phyloP scores from a whole-genome alignment of 2,113 vertebrate genomes.

The Chamaea fasciata region DNA sequence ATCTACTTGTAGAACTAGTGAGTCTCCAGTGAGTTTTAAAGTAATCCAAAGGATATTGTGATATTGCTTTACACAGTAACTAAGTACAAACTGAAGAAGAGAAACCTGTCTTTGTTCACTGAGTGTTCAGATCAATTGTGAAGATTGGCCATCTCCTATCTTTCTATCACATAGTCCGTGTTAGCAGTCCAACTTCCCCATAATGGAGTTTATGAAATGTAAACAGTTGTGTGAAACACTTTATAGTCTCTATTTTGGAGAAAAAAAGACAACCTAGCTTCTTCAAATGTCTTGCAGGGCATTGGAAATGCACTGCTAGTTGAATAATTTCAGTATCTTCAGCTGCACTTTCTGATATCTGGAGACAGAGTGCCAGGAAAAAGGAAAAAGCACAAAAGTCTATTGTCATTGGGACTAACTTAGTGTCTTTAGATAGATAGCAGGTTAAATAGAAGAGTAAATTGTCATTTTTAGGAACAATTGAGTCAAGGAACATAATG shows the following conservation, averaged over 20 bases:
- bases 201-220: not conserved
- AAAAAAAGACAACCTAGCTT: not conserved
- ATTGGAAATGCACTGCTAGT: not conserved
- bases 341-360: not conserved
- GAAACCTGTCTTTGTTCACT: not conserved
- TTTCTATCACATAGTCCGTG: not conserved
- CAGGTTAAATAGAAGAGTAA: not conserved
- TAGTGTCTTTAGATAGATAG: not conserved
- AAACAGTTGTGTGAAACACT: not conserved
- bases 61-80: not conserved
- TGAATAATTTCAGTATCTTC: not conserved
- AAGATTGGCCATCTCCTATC: not conserved
- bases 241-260: not conserved
- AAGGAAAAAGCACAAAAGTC: not conserved
- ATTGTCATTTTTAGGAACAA: not conserved
- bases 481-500: not conserved
- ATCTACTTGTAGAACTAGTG: not conserved
- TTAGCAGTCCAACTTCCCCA: not conserved
- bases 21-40: not conserved
- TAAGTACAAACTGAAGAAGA: not conserved
- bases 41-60: not conserved
- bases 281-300: not conserved
- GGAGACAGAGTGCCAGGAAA: not conserved
- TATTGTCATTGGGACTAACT: not conserved
- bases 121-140: not conserved